A percentile compares a stretch with the other conserved stretches of the same genome.
These are phyloP conservation scores for Drosophila nigromelanica DNA, from an alignment of 1,140 invertebrate genomes.

Conservation along the genomic window DNA sequence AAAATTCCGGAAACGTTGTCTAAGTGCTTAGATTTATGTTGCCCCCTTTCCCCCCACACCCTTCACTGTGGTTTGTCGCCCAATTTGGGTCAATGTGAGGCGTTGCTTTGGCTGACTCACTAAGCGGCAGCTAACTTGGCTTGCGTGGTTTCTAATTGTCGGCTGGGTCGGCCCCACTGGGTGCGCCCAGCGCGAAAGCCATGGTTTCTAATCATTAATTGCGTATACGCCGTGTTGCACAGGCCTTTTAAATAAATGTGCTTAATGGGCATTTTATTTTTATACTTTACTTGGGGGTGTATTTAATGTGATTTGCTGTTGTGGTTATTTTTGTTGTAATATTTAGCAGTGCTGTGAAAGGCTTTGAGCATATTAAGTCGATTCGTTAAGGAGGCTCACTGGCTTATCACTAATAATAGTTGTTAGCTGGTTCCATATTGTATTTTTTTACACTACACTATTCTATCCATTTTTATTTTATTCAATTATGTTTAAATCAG, in stretches of 20 bases:
- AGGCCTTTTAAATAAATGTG: constrained; percentile 42
- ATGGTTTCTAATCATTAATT: constrained; percentile 47
- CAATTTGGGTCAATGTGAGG: constrained; percentile 68
- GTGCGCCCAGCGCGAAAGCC: constrained; percentile 49
- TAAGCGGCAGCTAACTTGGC: constrained; percentile 56
- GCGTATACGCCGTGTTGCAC: constrained; percentile 44
- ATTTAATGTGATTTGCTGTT: constrained; percentile 29
- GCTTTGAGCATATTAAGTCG: background rate
- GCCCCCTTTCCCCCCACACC: constrained; percentile 1
- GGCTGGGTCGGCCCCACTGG: constrained; percentile 34
- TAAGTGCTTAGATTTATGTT: constrained; percentile 62
- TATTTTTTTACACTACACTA: background rate
- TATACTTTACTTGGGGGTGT: constrained; percentile 18
- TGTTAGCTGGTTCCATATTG: background rate
- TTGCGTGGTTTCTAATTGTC: constrained; percentile 68
- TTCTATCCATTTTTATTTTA: too few relatives aligned
- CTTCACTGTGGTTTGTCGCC: constrained; percentile 23
- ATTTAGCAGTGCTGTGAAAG: too few relatives aligned
- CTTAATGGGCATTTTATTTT: constrained; percentile 40
- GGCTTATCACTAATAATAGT: background rate
- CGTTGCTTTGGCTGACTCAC: constrained; percentile 55
- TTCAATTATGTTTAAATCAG: too few relatives aligned
- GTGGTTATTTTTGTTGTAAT: background rate
- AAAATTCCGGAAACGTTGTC: constrained; percentile 69
- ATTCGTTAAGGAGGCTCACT: background rate